Conservation (phyloP, 1,140 invertebrate genomes). For the Pseudomyrmex pallidus region DNA sequence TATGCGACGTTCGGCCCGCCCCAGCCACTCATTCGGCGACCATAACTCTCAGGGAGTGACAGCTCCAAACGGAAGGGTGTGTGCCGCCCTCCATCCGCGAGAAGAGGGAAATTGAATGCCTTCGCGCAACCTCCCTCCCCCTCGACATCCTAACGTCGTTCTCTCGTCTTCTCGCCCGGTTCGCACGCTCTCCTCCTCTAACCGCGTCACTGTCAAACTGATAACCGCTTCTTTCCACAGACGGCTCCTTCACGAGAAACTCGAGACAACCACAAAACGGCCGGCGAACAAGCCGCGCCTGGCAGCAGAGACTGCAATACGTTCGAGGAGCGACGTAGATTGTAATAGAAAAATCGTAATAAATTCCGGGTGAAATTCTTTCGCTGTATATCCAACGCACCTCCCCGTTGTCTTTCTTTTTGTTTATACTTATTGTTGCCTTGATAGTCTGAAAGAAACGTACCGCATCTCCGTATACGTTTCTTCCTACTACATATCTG, state of each 20-base stretch:
- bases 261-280: slow-evolving; percentile 56
- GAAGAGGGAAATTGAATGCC: slow-evolving; percentile 77
- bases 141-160: slow-evolving; percentile 25
- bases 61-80: slow-evolving; percentile 77
- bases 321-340: slow-evolving; percentile 35
- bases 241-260: slow-evolving; percentile 47
- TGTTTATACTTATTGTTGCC: slow-evolving; percentile 29
- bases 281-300: slow-evolving; percentile 34
- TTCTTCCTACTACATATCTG: not conserved
- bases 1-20: slow-evolving; percentile 79
- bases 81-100: slow-evolving; percentile 70
- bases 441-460: slow-evolving; percentile 23
- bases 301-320: slow-evolving; percentile 39
- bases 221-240: slow-evolving; percentile 70
- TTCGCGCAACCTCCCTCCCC: slow-evolving; percentile 71
- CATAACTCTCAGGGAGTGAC: slow-evolving; percentile 78
- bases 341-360: slow-evolving; percentile 58
- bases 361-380: slow-evolving; percentile 51
- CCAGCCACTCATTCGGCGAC: slow-evolving; percentile 78
- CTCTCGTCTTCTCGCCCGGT: slow-evolving; percentile 75
- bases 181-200: slow-evolving; percentile 53
- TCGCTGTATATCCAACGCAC: not conserved
- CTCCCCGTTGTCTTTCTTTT: not conserved
- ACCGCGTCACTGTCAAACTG: slow-evolving; percentile 74
- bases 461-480: slow-evolving; percentile 3